Conservation (phyloP, 2,113 vertebrate genomes). For the Bombycilla garrulus region DNA sequence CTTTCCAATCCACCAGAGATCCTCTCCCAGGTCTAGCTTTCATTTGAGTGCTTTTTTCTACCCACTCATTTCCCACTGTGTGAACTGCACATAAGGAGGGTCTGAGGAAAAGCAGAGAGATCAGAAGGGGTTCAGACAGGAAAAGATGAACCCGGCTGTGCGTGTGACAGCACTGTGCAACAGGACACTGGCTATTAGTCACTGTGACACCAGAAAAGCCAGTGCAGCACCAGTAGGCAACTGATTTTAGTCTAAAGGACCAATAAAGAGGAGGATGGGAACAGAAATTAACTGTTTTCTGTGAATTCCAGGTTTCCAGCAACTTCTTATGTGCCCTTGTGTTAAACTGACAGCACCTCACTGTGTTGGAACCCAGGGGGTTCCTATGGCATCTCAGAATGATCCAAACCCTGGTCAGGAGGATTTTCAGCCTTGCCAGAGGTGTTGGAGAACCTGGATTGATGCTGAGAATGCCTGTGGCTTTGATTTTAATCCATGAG, state of each 20-base stretch:
- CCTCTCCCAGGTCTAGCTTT: slow-evolving; percentile 13
- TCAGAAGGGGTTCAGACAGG: slow-evolving; percentile 20
- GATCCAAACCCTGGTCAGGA: no score
- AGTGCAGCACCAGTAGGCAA: not conserved
- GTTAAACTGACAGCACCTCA: not conserved
- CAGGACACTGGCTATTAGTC: not conserved
- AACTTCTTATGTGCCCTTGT: not conserved
- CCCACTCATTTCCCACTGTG: slow-evolving; percentile 20
- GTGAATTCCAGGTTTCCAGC: not conserved
- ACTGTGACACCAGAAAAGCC: not conserved
- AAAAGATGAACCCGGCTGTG: not conserved
- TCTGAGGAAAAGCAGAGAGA: slow-evolving; percentile 6
- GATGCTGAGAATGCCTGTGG: no score
- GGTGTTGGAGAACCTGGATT: no score
- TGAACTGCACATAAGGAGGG: slow-evolving; percentile 10
- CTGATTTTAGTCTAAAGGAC: not conserved
- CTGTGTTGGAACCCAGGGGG: no score
- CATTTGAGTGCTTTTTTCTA: slow-evolving; percentile 3
- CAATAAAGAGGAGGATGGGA: not conserved
- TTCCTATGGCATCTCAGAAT: no score
- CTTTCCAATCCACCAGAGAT: slow-evolving; percentile 12
- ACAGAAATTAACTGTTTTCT: not conserved
- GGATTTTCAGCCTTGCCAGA: no score
- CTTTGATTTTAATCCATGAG: no score
- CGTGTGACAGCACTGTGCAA: not conserved